Base-by-base conservation (phyloP, 2,113 vertebrate species). In the Callaeas wilsoni region DNA sequence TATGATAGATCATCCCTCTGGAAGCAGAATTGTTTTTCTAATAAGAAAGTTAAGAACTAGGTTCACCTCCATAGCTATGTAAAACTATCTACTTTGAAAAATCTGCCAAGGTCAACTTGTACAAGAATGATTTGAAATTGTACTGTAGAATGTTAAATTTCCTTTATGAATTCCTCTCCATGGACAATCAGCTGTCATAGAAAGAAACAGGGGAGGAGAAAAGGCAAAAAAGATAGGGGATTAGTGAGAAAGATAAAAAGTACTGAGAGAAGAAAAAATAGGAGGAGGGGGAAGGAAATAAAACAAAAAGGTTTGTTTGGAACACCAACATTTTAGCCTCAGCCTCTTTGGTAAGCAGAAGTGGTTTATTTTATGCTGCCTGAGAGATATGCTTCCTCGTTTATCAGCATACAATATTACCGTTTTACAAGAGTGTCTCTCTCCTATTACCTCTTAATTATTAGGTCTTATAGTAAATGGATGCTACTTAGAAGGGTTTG, bases 11-110 rank as follows among this genome's bases (percentile, higher is more conserved):
- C 56, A 74, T 63, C 50, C 50, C 62, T n/a, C 77, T 85, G 50
- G 70, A 84, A 68, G 47, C 1, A 7, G 46, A 91, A 65, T 69
- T 87, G 33, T 90, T 91, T 93, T 93, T 91, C 59, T 77, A 89
- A 37, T 53, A 83, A 69, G 41, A 49, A 95, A 73, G n/a, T 37
- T 41, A 73, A 85, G 53, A 76, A 25, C 26, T 14, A 53, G 26
- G 15, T 91, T 95, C 35, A 33, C 14, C 0, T 0, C 39, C 60
- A 42, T 8, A 86, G 7, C 35, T 78, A 11, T 64, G 46, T 49
- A 56, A 89, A 89, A 37, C 3, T 50, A 52, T 2, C 4, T 55
- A 19, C 15, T 91, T 47, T 80, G 57, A 93, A 83, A 80, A 62
- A 56, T 55, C 62, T 85, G 6, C 13, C 37, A 81, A 91, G 52